phyloP scores from a whole-genome alignment of 2,888 invertebrate species.

The Rutpela maculata region DNA sequence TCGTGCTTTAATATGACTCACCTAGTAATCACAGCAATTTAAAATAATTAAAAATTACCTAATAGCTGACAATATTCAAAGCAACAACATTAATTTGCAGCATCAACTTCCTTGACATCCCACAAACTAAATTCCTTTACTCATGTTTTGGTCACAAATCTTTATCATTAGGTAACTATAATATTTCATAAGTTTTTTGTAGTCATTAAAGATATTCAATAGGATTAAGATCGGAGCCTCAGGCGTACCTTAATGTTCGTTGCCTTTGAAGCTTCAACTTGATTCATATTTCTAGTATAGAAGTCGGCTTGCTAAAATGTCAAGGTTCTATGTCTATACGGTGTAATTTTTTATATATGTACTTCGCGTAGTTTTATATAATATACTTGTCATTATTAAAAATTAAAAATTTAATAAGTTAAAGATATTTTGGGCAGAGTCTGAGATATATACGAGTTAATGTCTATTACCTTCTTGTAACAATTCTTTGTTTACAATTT shows the following conservation, averaged over 20 bases:
- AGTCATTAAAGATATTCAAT: constrained; percentile 4
- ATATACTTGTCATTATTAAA: not conserved
- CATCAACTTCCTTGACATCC: constrained; percentile 16
- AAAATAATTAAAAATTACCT: constrained; percentile 14
- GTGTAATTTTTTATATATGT: not conserved
- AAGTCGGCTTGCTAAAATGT: not conserved
- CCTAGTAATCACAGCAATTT: not conserved
- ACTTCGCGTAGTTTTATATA: not conserved
- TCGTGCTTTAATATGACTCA: not conserved
- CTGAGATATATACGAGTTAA: too few species aligned
- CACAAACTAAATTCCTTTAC: not conserved
- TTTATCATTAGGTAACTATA: constrained; percentile 13
- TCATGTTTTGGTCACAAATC: not conserved
- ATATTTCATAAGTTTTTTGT: constrained; percentile 8
- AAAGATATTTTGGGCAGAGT: not conserved
- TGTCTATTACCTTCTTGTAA: too few species aligned
- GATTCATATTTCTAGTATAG: constrained; percentile 5
- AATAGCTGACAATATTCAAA: constrained; percentile 3
- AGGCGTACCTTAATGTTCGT: constrained; percentile 10
- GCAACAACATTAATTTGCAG: constrained; percentile 13
- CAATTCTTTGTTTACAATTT: too few species aligned
- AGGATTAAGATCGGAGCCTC: constrained; percentile 18
- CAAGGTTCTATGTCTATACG: not conserved
- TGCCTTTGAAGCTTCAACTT: not conserved
- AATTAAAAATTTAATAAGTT: not conserved